Base-by-base conservation (phyloP, 30 jellyfish, hydroid and myxozoan genomes). In the Turritopsis rubra region DNA sequence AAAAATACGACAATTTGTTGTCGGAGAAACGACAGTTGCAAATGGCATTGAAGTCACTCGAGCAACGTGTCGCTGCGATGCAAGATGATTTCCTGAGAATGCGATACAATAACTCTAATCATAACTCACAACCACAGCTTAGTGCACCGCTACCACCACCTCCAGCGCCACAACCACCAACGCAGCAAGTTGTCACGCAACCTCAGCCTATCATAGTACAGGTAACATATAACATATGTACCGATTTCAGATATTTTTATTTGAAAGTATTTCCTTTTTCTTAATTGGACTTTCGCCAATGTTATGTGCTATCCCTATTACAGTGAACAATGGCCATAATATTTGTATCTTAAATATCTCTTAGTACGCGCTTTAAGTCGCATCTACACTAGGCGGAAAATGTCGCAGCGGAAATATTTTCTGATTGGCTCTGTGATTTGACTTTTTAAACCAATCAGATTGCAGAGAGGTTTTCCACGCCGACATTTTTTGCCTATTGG, bases 31-130 rank as follows among this genome's bases (percentile, higher is more conserved):
- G 95, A 23, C 83, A 83, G 18, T 84, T 92, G 26, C 95, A 92
- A 75, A 84, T 76, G 41, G 80, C 96, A 8, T 75, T 92, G 80
- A 81, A 83, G 24, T 60, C 87, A 23, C 89, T 92, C 75, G 98
- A 92, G 53, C 82, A 82, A 24, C 82, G 94, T 54, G 94, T 92
- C 71, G 72, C 81, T 9, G 66, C 93, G 1, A 87, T 92, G 98
- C 98, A 92, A 72, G 88, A 87, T 23, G 98, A 92, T 25, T 87
- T 92, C 95, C 8, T 75, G 72, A 85, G 66, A 53, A 25, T 92
- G 75, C 82, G 81, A 79, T 68, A 68, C 77, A 68, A 68, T 68
- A 81, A 52, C 72, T 66, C 86, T 29, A 84, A 60, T 54, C 96
- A 85, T 31, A 81, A 52, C 79, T 70, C 90, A 60, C 88, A 60